These are phyloP conservation scores for Hyles vespertilio DNA, from an alignment of 1,140 invertebrate genomes.

Conservation along the genomic window DNA sequence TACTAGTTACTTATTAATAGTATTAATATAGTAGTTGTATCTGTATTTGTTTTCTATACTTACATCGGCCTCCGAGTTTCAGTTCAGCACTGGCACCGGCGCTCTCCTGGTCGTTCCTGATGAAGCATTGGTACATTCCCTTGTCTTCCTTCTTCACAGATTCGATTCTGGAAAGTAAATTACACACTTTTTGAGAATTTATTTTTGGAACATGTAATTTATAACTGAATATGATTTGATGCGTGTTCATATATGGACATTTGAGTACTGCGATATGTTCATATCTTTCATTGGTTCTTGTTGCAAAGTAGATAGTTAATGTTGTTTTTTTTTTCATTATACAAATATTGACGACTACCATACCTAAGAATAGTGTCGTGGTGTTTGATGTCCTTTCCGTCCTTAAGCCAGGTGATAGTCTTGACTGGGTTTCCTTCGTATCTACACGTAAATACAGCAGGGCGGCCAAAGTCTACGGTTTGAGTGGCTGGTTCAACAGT, in stretches of 20 bases:
- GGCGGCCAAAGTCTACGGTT: slow-evolving; percentile 93
- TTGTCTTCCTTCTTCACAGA: slow-evolving; percentile 95
- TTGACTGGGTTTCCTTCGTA: slow-evolving; percentile 94
- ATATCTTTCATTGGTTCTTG: no score
- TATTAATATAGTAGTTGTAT: no score
- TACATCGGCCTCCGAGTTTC: slow-evolving; percentile 93
- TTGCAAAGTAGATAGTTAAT: no score
- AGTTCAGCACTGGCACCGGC: slow-evolving; percentile 94
- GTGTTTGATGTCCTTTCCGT: slow-evolving; percentile 88
- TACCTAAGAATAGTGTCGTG: slow-evolving; percentile 83
- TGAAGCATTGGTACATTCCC: slow-evolving; percentile 98
- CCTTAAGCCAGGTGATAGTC: slow-evolving; percentile 93
- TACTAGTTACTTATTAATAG: no score
- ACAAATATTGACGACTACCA: neutral
- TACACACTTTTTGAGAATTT: no score
- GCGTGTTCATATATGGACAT: no score
- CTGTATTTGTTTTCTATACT: slow-evolving; percentile 44
- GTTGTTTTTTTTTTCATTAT: neutral
- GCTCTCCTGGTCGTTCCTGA: slow-evolving; percentile 94
- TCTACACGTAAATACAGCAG: slow-evolving; percentile 92
- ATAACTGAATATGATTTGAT: no score
- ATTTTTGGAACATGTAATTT: no score
- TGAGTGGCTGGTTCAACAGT: slow-evolving; percentile 93
- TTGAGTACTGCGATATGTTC: no score
- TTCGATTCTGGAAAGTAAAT: slow-evolving; percentile 80